Evolutionary conservation across 1,140 invertebrate species (phyloP), one percentile per base, ranked within the genome.

Genomic region (Drosophila funebris): DNA sequence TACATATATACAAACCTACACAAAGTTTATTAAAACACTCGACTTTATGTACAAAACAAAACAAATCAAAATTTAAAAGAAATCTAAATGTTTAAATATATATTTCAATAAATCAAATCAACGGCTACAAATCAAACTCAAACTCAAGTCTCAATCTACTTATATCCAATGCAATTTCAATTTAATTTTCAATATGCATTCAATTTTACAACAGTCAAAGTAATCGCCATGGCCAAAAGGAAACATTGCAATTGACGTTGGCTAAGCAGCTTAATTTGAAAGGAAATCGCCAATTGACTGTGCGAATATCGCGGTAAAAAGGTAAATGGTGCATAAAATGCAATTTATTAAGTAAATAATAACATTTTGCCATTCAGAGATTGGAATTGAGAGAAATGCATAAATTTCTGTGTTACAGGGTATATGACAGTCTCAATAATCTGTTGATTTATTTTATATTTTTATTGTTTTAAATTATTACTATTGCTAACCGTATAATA

Each of bases 1-100:
- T 33, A 60, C 57, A 43, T 62, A 54, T 31, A 72, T 14, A 50
- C 16, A 31, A 31, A 14, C 14, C 29, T 77, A 63, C 22, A 60
- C 31, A 50, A 63, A 48, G 56, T 72, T 85, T 81, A 78, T 87
- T 58, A 62, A 43, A 43, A 56, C 29, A 36, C 37, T 67, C 46
- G 39, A 85, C 66, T 87, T 61, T 58, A 61, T 87, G 82, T 85
- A 87, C 82, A 85, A 87, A 82, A 33, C 43, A 67, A 84, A 78
- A 29, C 24, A 64, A 81, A 80, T 76, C 62, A 85, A 84, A 87
- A 81, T 76, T 78, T 78, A 67, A 75, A 9, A 27, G n/a, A 77
- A 44, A 54, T 82, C 79, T 84, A 87, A 84, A 81, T 84, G 82
- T 84, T 87, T 71, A 76, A 87, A 73, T 75, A 75, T 77, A 72